Evolutionary conservation across 2,797 vertebrate species (phyloP), one percentile per base, ranked within the genome.

Genomic region (Melanotaenia nigrans): DNA sequence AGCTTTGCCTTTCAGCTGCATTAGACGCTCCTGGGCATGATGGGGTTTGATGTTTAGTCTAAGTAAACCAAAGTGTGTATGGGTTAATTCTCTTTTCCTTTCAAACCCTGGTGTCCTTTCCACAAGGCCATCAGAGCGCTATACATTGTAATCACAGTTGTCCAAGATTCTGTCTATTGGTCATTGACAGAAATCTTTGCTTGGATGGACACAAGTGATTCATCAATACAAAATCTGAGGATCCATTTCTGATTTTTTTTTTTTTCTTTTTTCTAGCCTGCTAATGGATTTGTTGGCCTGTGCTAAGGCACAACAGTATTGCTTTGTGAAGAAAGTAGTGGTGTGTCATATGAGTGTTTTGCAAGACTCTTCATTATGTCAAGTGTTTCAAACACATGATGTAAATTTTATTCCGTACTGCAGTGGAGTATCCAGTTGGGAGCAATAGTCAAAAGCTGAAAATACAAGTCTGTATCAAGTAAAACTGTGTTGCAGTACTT

Each of bases 1-100:
- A 62, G 64, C 20, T 53, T 64, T 67, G 1, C 61, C 33, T 60
- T 51, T 81, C 63, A 61, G 49, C 51, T 35, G 30, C 56, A 59
- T 13, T 51, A 35, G 22, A 53, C 25, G 62, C 63, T 49, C 58
- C 13, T 35, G 14, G n/a, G 8, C 30, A 56, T 58, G 57, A 80
- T 73, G 14, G 11, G 5, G 60, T 40, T 67, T 16, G 0, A 7
- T 47, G 22, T 71, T 73, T 65, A 63, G 72, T 62, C 71, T 14
- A 45, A 74, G 35, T 30, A 67, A 14, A 62, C 42, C 56, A n/a
- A 13, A 49, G 55, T 5, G 8, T 22, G n/a, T n/a, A 9, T 22
- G 10, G 9, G 10, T 11, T 28, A 20, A 13, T 49, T 18, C 22
- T 65, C 5, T 24, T 35, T 64, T 60, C 3, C 13, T 7, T 18